These are phyloP conservation scores for Nothobranchius kuhntae DNA, from an alignment of 2,113 vertebrate species.

Conservation along the genomic window DNA sequence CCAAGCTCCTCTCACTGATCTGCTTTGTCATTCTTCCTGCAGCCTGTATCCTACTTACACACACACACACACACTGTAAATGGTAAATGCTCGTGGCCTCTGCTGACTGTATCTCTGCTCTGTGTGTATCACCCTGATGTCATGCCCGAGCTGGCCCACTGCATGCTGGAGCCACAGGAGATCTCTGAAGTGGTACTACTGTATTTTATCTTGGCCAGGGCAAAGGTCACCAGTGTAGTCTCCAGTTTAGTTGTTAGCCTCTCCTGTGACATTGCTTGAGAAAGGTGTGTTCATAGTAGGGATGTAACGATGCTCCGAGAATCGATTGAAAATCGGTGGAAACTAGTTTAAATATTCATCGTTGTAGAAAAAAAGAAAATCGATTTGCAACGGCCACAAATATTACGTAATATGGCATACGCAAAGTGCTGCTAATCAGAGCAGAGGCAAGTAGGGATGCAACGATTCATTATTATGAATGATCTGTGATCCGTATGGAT, in stretches of 20 bases:
- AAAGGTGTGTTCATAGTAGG: neutral
- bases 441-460: no score
- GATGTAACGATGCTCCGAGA: no score
- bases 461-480: no score
- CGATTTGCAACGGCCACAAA: no score
- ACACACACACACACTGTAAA: neutral
- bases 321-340: no score
- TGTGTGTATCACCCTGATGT: slow-evolving; percentile 78
- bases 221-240: slow-evolving; percentile 1
- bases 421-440: no score
- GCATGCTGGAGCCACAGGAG: slow-evolving; percentile 85
- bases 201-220: slow-evolving; percentile 63
- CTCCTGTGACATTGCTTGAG: neutral
- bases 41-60: slow-evolving; percentile 34
- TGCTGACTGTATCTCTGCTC: slow-evolving; percentile 45
- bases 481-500: no score
- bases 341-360: no score
- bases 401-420: no score
- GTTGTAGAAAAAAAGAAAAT: no score
- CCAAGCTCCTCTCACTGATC: slow-evolving; percentile 61
- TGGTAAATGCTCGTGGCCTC: slow-evolving; percentile 16
- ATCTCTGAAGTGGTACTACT: slow-evolving; percentile 78
- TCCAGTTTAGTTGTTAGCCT: slow-evolving; percentile 15
- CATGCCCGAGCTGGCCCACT: slow-evolving; percentile 80
- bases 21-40: slow-evolving; percentile 56